Conservation (phyloP, 53 echinoderm and acorn worm genomes). For the Holothuria scabra region DNA sequence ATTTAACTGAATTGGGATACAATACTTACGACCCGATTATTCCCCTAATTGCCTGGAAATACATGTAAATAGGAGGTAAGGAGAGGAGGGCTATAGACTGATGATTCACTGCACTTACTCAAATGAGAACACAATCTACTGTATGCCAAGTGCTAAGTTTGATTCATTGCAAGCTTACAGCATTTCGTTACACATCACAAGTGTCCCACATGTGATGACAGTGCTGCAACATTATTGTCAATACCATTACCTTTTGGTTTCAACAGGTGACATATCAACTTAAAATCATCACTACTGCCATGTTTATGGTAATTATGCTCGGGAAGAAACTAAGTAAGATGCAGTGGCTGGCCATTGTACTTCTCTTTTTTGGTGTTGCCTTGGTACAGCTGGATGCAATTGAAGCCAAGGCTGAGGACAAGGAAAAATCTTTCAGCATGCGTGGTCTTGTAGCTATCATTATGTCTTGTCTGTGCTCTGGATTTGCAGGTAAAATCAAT, state of each 20-base stretch:
- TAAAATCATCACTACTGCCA: slow-evolving; percentile 94
- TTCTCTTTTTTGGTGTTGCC: slow-evolving; percentile 89
- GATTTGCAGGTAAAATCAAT: slow-evolving; percentile 85
- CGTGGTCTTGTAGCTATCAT: slow-evolving; percentile 81
- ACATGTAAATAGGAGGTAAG: too few relatives aligned
- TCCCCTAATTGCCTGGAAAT: too few relatives aligned
- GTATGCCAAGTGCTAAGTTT: too few relatives aligned
- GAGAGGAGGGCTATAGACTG: too few relatives aligned
- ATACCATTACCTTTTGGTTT: neutral
- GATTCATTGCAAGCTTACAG: too few relatives aligned
- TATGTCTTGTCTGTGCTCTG: slow-evolving; percentile 91
- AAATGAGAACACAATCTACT: too few relatives aligned
- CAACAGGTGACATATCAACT: slow-evolving; percentile 95
- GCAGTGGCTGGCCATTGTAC: slow-evolving; percentile 88
- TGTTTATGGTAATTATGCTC: slow-evolving; percentile 93
- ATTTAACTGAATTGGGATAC: too few relatives aligned
- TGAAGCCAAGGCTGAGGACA: slow-evolving; percentile 1
- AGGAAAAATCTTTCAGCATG: slow-evolving; percentile 63
- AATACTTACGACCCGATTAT: too few relatives aligned
- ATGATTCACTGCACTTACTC: too few relatives aligned
- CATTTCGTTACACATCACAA: too few relatives aligned
- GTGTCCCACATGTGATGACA: too few relatives aligned
- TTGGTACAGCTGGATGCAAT: slow-evolving; percentile 91
- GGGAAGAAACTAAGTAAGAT: slow-evolving; percentile 71
- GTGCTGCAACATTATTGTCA: too few relatives aligned